phyloP scores from a whole-genome alignment of 2,113 vertebrate genomes.

The Ochotona princeps region DNA sequence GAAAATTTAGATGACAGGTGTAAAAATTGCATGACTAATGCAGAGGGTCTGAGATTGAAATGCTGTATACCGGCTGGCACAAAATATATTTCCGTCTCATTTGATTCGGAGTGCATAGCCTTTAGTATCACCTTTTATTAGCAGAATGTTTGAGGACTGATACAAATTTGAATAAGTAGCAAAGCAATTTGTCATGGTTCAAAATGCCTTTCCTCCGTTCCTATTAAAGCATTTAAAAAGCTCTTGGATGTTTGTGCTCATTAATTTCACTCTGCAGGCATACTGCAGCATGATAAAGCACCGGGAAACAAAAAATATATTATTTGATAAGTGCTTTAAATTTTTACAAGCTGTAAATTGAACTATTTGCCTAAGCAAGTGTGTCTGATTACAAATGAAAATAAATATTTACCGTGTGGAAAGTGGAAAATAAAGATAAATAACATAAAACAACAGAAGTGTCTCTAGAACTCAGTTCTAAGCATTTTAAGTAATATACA shows the following conservation, averaged over 20 bases:
- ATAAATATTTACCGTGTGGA: background rate
- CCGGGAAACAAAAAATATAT: background rate
- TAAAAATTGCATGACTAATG: slow-evolving; percentile 64
- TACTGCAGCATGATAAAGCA: background rate
- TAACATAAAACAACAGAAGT: background rate
- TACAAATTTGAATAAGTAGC: slow-evolving; percentile 56
- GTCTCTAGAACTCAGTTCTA: background rate
- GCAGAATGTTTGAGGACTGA: slow-evolving; percentile 33
- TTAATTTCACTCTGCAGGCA: background rate
- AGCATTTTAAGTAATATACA: background rate
- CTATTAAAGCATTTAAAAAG: background rate
- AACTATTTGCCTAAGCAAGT: background rate
- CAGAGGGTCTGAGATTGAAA: slow-evolving; percentile 49
- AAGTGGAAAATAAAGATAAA: background rate
- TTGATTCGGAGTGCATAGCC: slow-evolving; percentile 28
- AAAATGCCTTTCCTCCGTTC: slow-evolving; percentile 21
- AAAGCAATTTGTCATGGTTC: slow-evolving; percentile 65
- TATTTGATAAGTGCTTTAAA: background rate
- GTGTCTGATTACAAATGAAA: slow-evolving; percentile 9
- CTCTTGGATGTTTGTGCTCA: background rate
- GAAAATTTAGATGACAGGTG: slow-evolving; percentile 64
- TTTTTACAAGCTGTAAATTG: background rate
- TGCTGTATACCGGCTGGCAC: background rate
- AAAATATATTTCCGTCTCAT: slow-evolving; percentile 37
- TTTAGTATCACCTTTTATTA: slow-evolving; percentile 70